A percentile compares a stretch with the other conserved stretches of the same genome.
Evolutionary conservation across 2,888 invertebrate genomes (phyloP).

Genomic region (Blomia tropicalis): DNA sequence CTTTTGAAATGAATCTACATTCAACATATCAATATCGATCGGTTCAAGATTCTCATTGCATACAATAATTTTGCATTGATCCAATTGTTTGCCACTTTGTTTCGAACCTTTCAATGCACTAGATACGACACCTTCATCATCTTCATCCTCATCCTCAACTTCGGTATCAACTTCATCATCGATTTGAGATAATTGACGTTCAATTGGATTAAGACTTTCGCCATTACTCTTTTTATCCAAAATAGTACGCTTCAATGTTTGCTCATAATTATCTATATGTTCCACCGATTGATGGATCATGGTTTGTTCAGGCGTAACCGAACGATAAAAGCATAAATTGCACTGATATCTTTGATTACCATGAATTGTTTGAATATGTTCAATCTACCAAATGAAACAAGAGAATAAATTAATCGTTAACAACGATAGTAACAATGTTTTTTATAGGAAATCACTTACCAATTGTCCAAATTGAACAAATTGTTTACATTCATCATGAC

Average conservation of each 20-base stretch:
- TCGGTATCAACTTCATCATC: conserved; percentile 2
- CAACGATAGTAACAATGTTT: too few species aligned
- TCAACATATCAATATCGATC: neutral
- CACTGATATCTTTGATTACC: neutral
- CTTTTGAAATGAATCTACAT: neutral
- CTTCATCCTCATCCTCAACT: neutral
- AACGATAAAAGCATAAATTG: conserved; percentile 14
- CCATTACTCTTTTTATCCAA: neutral
- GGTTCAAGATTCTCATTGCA: neutral
- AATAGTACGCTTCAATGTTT: neutral
- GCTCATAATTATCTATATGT: neutral
- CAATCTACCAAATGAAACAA: neutral
- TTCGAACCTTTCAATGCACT: neutral
- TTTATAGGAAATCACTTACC: conserved; percentile 8
- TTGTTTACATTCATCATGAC: neutral
- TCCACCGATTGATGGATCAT: conserved; percentile 2
- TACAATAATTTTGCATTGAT: neutral
- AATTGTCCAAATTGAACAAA: neutral
- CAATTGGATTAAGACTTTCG: neutral
- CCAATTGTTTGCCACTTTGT: neutral
- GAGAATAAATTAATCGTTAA: neutral
- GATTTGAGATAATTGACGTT: neutral
- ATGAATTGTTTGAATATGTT: neutral
- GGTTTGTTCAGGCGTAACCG: neutral
- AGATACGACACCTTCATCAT: neutral